Conservation (phyloP, 2,797 vertebrate species). For the Mico argentatus region DNA sequence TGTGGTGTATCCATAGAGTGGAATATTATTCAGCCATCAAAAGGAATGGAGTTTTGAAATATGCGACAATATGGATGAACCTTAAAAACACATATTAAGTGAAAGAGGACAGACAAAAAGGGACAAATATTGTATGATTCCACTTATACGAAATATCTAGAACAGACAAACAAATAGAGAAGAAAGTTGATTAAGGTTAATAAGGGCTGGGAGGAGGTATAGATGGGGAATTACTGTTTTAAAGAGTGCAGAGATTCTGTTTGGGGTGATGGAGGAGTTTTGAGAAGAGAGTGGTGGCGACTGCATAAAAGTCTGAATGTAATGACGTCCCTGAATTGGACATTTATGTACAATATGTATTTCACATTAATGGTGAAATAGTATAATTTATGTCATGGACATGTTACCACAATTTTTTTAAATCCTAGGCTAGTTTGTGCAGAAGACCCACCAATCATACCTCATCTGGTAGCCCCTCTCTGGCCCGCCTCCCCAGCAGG, state of each 20-base stretch:
- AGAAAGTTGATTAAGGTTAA: not conserved
- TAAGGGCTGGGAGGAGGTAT: not conserved
- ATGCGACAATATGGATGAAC: not conserved
- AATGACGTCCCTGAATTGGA: not conserved
- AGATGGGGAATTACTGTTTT: not conserved
- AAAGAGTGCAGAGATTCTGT: not conserved
- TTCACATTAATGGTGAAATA: not conserved
- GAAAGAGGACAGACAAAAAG: not conserved
- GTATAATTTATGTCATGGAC: not conserved
- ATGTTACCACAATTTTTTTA: not conserved
- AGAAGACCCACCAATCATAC: conserved; percentile 29
- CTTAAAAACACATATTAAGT: not conserved
- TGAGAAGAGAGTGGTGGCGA: not conserved
- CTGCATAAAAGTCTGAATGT: not conserved
- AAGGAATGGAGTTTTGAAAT: not conserved
- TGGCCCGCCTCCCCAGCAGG: not conserved
- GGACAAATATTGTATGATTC: not conserved
- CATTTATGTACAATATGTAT: not conserved
- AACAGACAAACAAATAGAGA: not conserved
- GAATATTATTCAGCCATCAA: not conserved
- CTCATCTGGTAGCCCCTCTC: not conserved
- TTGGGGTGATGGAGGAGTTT: not conserved
- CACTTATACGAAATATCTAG: not conserved
- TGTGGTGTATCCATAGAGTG: not conserved
- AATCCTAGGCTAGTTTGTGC: conserved; percentile 5